Evolutionary conservation across 1,140 invertebrate genomes (phyloP).

Genomic region (Bombus superbus): DNA sequence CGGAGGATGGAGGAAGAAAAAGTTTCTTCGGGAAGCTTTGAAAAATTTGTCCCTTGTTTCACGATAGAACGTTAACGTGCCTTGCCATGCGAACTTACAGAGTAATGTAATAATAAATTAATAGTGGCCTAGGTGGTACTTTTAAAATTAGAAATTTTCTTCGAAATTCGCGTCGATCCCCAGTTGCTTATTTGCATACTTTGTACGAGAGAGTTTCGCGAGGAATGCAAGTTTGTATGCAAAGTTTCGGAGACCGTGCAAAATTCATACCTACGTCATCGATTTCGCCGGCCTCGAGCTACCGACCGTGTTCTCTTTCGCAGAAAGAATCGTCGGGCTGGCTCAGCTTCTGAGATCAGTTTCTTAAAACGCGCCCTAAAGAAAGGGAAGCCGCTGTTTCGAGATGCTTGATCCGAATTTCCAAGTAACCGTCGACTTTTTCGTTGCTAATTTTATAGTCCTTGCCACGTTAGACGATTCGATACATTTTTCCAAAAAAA

Average conservation of each 20-base stretch:
- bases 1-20: not conserved
- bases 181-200: conserved; percentile 22
- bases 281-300: not conserved
- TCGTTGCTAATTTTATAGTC: not conserved
- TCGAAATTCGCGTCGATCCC: not conserved
- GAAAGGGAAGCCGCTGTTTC: not conserved
- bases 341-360: not conserved
- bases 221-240: conserved; percentile 14
- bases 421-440: not conserved
- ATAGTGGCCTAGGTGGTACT: not conserved
- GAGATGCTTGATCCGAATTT: not conserved
- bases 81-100: not conserved
- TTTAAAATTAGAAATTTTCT: not conserved
- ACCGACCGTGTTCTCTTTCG: not conserved
- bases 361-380: not conserved
- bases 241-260: conserved; percentile 8
- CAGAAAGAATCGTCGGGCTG: not conserved
- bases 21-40: not conserved
- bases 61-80: not conserved
- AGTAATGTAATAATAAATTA: not conserved
- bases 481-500: not conserved
- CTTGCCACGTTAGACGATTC: not conserved
- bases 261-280: conserved; percentile 35
- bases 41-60: not conserved
- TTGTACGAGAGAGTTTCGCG: not conserved